phyloP scores from a whole-genome alignment of 1,140 invertebrate genomes.

The Drosophila insularis region DNA sequence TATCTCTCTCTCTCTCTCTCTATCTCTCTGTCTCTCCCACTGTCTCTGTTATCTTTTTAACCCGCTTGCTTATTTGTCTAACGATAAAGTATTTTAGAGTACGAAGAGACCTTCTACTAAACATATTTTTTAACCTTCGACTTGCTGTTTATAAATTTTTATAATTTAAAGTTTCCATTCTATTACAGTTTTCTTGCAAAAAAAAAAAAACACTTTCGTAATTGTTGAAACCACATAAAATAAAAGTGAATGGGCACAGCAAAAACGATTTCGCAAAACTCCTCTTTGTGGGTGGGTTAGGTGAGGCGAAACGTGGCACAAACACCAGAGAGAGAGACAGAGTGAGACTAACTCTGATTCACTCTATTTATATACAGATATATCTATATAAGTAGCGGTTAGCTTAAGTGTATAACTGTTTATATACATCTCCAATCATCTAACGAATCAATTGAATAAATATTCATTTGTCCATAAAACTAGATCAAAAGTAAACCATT shows the following conservation, averaged over 20 bases:
- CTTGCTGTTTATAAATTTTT: constrained; percentile 17
- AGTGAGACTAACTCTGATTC: background rate
- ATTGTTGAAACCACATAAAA: constrained; percentile 46
- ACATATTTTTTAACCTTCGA: constrained; percentile 10
- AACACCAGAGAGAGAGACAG: background rate
- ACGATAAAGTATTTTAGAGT: background rate
- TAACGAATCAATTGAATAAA: background rate
- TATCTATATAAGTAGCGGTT: background rate
- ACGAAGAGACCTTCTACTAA: constrained; percentile 4
- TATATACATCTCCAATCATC: background rate
- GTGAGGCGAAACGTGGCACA: background rate
- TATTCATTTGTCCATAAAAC: background rate
- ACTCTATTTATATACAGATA: background rate
- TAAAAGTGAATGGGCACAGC: constrained; percentile 60
- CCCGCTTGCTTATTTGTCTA: constrained; percentile 2
- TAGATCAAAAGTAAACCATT: no score
- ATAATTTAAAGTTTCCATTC: constrained; percentile 46
- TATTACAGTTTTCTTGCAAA: constrained; percentile 61
- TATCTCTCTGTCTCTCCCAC: background rate
- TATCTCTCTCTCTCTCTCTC: background rate
- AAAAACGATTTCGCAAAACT: constrained; percentile 51
- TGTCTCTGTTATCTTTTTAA: constrained; percentile 26
- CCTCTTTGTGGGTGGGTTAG: constrained; percentile 36
- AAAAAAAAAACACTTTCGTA: constrained; percentile 56
- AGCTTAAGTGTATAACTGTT: background rate